Conservation (phyloP, 2,113 vertebrate species). For the Cichladusa arquata region DNA sequence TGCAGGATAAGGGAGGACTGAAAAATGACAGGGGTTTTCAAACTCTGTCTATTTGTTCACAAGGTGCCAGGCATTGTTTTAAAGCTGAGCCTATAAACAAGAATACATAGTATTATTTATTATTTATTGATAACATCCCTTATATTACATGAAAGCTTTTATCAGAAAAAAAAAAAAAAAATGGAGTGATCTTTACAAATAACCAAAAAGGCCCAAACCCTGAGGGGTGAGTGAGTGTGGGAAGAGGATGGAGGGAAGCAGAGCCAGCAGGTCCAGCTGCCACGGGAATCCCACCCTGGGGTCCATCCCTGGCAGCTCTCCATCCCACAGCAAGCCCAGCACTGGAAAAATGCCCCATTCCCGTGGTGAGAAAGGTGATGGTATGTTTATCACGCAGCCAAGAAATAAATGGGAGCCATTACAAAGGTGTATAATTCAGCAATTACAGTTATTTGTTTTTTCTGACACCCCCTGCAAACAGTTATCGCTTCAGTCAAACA, state of each 20-base stretch:
- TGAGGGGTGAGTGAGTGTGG: background rate
- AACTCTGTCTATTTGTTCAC: background rate
- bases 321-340: background rate
- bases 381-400: background rate
- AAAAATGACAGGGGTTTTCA: rapidly evolving
- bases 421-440: conserved; percentile 55
- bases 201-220: rapidly evolving
- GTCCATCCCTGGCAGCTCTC: background rate
- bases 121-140: rapidly evolving
- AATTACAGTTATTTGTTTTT: conserved; percentile 63
- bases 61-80: background rate
- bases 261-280: background rate
- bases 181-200: background rate
- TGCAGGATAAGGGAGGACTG: background rate
- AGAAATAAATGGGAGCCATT: conserved; percentile 59
- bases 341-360: background rate
- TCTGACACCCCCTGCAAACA: conserved; percentile 55
- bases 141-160: rapidly evolving
- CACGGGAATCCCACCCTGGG: rapidly evolving
- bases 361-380: conserved; percentile 12
- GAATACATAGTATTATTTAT: background rate
- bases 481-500: conserved; percentile 52
- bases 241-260: background rate
- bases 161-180: background rate
- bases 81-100: background rate